Percentiles rank a stretch among this genome's conserved stretches.
Evolutionary conservation across 1,140 invertebrate genomes (phyloP).

Genomic region (Drosophila ercepeae): DNA sequence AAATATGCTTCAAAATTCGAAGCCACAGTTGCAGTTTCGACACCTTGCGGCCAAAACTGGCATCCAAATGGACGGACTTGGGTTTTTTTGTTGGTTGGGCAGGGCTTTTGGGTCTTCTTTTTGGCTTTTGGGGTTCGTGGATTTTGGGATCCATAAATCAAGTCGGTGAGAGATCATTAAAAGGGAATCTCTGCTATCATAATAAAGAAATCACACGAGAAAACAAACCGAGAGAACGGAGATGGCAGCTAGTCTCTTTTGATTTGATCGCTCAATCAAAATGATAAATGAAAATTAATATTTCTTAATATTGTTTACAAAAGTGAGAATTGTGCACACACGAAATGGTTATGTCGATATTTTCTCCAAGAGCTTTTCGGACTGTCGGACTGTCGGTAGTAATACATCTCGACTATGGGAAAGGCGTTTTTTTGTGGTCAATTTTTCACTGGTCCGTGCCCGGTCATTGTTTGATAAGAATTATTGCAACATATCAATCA

Average conservation of each 20-base stretch:
- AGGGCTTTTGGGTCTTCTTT: not conserved
- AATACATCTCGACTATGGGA: constrained; percentile 45
- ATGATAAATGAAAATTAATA: constrained; percentile 84
- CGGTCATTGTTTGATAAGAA: constrained; percentile 80
- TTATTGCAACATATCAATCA: constrained; percentile 83
- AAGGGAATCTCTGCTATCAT: constrained; percentile 78
- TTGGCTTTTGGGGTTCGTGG: constrained; percentile 3
- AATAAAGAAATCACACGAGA: constrained; percentile 82
- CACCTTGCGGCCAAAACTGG: constrained; percentile 62
- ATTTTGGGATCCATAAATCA: constrained; percentile 71
- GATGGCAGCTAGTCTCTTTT: constrained; percentile 50
- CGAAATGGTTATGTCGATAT: constrained; percentile 33
- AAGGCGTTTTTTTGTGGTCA: constrained; percentile 30
- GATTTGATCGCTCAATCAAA: constrained; percentile 84
- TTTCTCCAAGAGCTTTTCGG: constrained; percentile 18
- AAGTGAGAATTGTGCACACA: constrained; percentile 82
- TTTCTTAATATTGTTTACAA: constrained; percentile 84
- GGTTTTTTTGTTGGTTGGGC: not conserved
- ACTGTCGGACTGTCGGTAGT: no score
- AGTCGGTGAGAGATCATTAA: constrained; percentile 74
- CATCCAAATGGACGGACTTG: not conserved
- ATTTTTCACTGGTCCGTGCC: constrained; percentile 52
- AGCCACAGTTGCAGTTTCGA: constrained; percentile 70
- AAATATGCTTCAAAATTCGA: not conserved
- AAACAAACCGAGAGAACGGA: constrained; percentile 73